Base-by-base conservation (phyloP, 2,888 invertebrate species). In the Eledone cirrhosa region DNA sequence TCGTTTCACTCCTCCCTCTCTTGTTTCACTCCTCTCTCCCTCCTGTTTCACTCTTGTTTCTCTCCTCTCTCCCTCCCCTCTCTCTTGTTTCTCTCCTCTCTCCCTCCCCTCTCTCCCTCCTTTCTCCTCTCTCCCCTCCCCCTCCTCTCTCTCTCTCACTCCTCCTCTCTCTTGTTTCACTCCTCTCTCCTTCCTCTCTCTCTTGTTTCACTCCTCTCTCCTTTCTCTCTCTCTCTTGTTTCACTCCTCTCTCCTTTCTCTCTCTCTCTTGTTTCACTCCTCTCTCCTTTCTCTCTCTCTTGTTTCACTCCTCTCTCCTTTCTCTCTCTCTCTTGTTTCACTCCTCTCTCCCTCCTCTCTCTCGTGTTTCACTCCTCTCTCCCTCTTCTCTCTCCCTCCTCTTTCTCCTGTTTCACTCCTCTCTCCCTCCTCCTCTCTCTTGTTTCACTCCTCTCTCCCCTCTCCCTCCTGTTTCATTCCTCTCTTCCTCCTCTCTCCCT, bases 311-410 rank as follows among this genome's bases (percentile, higher is more conserved):
- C 78, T 80, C 79, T 33, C 78, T 27, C 65, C 78, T 69, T 47
- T 67, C 31, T 74, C 81, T 72, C 33, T 78, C 78, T 69, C 80
- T 78, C 78, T 63, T 80, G 47, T 80, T 77, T 81, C 80, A 80
- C 29, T 80, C 67, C 69, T 79, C 78, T 41, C 78, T 53, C 53
- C 63, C 77, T 65, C 75, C 47, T n/a, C n/a, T n/a, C n/a, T n/a
- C n/a, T n/a, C n/a, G n/a, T n/a, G n/a, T n/a, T n/a, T n/a, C n/a
- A n/a, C 59, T 76, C 74, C 16, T 80, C 76, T 29, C 53, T 69
- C 8, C 41, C 19, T 53, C 78, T 48, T 72, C 53, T 48, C 69
- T 63, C 31, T 27, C 67, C n/a, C n/a, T n/a, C n/a, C n/a, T n/a
- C n/a, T n/a, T n/a, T n/a, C n/a, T n/a, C n/a, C n/a, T n/a, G n/a